Evolutionary conservation across 2,113 vertebrate genomes (phyloP), one percentile per base, ranked within the genome.

Genomic region (Callipepla squamata): DNA sequence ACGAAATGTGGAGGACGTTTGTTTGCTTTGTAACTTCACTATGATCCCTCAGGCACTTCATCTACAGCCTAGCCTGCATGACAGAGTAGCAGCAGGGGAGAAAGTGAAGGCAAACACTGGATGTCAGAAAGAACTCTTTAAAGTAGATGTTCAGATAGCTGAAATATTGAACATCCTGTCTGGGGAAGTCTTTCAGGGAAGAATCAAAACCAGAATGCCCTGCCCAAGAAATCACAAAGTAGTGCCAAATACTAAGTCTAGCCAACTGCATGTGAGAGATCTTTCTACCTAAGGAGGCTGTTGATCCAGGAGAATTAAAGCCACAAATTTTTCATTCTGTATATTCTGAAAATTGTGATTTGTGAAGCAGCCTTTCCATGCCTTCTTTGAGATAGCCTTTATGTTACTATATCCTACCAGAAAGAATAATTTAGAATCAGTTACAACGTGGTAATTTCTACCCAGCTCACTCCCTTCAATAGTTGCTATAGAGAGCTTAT

Each of bases 381-480:
- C 23, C 19, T 62, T 13, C 62, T 67, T 47, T 66, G 47, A 18
- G 12, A 13, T 23, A 61, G 58, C n/a, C 44, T 8, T 0, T 0
- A 3, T 14, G 5, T 63, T 68, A 38, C 62, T 40, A 2, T 25
- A 34, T 76, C 63, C 59, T 85, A 9, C 23, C 3, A 25, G 62
- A 7, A 28, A 9, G 38, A n/a, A 67, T 1, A 36, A 50, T 0
- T 10, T 47, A 74, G 50, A 34, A 42, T 80, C 0, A 0, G 23
- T 38, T 58, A 9, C 0, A 8, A 23, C 48, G 90, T 1, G 0
- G 8, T 30, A 42, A 7, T 69, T 93, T 76, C 61, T 13, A n/a
- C 13, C 1, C 10, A 36, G 22, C 6, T 53, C 11, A 1, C 87
- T 87, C 30, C 68, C 92, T 70, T 63, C 8, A 4, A 9, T 9